phyloP scores from a whole-genome alignment of 1,140 invertebrate species.

The Drosophila ambigua region DNA sequence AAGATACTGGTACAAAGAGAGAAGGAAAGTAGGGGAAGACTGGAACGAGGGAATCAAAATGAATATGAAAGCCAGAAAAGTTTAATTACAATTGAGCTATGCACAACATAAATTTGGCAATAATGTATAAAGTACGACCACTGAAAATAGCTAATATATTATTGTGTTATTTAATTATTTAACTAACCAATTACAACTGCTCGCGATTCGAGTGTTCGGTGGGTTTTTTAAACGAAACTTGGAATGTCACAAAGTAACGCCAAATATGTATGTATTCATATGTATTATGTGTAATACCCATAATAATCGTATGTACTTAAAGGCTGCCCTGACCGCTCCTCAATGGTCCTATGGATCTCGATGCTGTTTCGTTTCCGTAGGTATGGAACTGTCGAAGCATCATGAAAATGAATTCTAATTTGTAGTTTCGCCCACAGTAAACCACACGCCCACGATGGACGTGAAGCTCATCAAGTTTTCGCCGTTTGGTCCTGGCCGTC shows the following conservation, averaged over 20 bases:
- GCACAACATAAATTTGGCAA: neutral
- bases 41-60: conserved; percentile 5
- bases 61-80: neutral
- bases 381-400: conserved; percentile 15
- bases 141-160: neutral
- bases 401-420: conserved; percentile 80
- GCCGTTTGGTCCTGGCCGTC: conserved; percentile 18
- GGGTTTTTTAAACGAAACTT: too few species aligned
- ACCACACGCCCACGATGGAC: conserved; percentile 54
- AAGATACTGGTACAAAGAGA: conserved; percentile 18
- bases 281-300: too few species aligned
- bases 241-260: too few species aligned
- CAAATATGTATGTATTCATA: too few species aligned
- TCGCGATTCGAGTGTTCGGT: too few species aligned
- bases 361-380: neutral
- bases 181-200: too few species aligned
- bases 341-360: too few species aligned
- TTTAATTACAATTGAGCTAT: conserved; percentile 1
- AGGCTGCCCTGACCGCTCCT: too few species aligned
- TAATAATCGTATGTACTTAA: too few species aligned
- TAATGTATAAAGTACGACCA: neutral
- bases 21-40: conserved; percentile 7
- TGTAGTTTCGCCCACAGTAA: conserved; percentile 60
- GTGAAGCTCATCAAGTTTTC: conserved; percentile 32
- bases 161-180: too few species aligned